phyloP scores from a whole-genome alignment of 2,888 invertebrate genomes.

The Hyposoter dolosus region DNA sequence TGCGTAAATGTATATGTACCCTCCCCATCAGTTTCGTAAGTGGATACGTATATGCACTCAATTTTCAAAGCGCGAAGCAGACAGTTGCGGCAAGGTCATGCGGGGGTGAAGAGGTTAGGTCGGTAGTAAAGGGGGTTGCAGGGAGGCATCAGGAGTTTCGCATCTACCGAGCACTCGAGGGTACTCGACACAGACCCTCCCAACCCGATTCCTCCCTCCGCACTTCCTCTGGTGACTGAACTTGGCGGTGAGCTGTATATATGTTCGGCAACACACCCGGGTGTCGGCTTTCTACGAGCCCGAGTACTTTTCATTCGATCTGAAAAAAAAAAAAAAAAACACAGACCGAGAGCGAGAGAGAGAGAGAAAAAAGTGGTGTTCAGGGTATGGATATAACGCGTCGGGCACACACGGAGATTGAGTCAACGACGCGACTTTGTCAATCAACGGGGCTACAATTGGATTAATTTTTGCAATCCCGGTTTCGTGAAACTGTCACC shows the following conservation, averaged over 20 bases:
- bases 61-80: conserved; percentile 62
- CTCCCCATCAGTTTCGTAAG: not conserved
- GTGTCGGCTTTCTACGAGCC: conserved; percentile 68
- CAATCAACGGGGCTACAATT: conserved; percentile 73
- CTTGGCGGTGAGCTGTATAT: conserved; percentile 53
- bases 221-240: conserved; percentile 48
- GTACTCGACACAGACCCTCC: conserved; percentile 64
- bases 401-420: conserved; percentile 69
- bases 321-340: no score
- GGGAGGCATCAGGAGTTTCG: conserved; percentile 22
- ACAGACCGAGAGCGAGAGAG: conserved; percentile 23
- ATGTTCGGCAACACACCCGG: conserved; percentile 60
- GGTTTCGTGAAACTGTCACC: conserved; percentile 23
- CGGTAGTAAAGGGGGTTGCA: conserved; percentile 36
- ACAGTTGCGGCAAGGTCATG: conserved; percentile 67
- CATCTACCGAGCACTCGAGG: conserved; percentile 63
- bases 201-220: conserved; percentile 42
- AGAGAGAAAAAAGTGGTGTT: conserved; percentile 14
- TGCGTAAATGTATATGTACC: not conserved
- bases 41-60: conserved; percentile 44
- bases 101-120: conserved; percentile 56
- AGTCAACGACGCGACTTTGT: conserved; percentile 76
- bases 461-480: conserved; percentile 75
- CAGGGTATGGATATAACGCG: conserved; percentile 44
- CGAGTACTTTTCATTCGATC: conserved; percentile 65